phyloP scores from a whole-genome alignment of 2,113 vertebrate genomes.

The Coturnix japonica region DNA sequence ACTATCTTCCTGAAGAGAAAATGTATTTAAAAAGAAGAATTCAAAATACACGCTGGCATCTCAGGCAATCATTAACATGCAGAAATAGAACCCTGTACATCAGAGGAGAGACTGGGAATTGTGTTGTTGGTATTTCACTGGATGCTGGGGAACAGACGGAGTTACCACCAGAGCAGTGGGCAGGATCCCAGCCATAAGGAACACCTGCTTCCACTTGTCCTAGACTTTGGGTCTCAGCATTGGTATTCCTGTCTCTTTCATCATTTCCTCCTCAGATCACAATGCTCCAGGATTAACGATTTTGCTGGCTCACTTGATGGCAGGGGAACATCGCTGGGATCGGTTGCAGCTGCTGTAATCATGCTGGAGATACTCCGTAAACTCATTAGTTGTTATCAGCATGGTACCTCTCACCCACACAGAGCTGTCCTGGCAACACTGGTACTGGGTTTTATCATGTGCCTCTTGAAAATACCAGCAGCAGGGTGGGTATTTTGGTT shows the following conservation, averaged over 20 bases:
- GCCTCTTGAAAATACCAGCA: background rate
- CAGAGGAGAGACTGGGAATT: background rate
- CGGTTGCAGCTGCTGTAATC: background rate
- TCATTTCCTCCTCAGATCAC: background rate
- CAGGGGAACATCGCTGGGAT: conserved; percentile 3
- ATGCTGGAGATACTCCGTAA: background rate
- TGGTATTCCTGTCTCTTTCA: background rate
- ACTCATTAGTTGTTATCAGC: background rate
- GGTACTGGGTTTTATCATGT: fast-evolving
- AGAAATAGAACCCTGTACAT: background rate
- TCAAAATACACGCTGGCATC: background rate
- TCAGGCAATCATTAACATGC: background rate
- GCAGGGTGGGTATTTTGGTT: background rate
- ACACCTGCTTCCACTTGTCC: background rate
- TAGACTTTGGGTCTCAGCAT: background rate
- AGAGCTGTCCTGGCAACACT: fast-evolving
- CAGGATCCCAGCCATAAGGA: background rate
- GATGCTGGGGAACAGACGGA: background rate
- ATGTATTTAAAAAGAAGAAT: background rate
- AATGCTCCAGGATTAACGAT: background rate
- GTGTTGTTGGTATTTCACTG: background rate
- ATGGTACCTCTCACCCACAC: background rate
- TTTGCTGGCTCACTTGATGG: background rate
- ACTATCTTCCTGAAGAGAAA: background rate
- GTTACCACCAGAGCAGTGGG: background rate